Base-by-base conservation (phyloP, 2,797 vertebrate species). In the Falco biarmicus region DNA sequence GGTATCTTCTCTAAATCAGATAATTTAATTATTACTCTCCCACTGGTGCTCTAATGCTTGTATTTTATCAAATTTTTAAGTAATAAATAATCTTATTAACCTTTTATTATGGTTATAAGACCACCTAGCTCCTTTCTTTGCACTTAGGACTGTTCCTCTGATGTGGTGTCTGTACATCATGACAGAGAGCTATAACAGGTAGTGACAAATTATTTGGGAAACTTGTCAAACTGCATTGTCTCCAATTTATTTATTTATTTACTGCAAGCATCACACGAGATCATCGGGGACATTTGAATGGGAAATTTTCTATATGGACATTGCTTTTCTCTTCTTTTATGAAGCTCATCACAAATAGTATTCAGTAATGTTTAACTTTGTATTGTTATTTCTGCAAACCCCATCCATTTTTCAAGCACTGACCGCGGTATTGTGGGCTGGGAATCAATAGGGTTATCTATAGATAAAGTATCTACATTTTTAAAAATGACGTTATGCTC, bases 1-100 rank as follows among this genome's bases (percentile, higher is more conserved):
- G 87, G 82, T 87, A 91, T 89, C 93, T 93, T 87, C 77, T n/a
- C 26, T 51, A 63, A 89, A 93, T 96, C 95, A 95, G 94, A 82
- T 93, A 92, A 89, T 56, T 81, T 96, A 87, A 93, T 90, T 68
- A 91, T 87, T 90, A 84, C 54, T 89, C 78, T 84, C 88, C 95
- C 26, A 93, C 57, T 87, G 89, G n/a, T 84, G 25, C 37, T 78
- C 28, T 77, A 74, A 51, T 45, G 75, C 59, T 88, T 37, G n/a
- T 21, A 59, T 79, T 80, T 86, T 73, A 89, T 74, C 50, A 60
- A 53, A 79, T 79, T 71, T 85, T 96, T 94, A 76, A 76, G 73
- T 65, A 77, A 85, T 56, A 88, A 93, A 71, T 92, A 81, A 56
- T 66, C 54, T 57, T 92, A 60, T 76, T 87, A 95, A 59, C 29